Evolutionary conservation across 1,140 invertebrate genomes (phyloP), one percentile per base, ranked within the genome.

Genomic region (Cydia fagiglandana): DNA sequence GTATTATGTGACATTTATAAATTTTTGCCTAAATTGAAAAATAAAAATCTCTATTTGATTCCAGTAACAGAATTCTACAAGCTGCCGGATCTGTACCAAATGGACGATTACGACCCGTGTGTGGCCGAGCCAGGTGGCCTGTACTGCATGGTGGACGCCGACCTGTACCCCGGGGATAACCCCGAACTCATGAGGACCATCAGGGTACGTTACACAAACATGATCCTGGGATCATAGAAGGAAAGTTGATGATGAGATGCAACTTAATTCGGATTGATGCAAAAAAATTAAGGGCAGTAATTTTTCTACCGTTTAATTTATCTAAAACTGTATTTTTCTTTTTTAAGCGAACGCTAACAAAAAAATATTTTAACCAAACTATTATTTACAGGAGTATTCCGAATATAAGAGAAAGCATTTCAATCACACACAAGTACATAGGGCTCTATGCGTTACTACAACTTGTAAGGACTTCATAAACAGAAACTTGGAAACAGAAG

Each of bases 91-190:
- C 56, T 94, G 3, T 93, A 87, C 75, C 79, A 78, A 10, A 78
- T 94, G 76, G 94, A 94, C 38, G 90, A 94, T 75, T 94, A 93
- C 74, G 86, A 90, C 17, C 77, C 80, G 0, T 94, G 94, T 76
- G 77, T 94, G 75, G 6, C 82, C 38, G 10, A 80, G 6, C 68
- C 82, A 0, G 76, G 77, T 0, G 85, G 79, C 10, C 77, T 80
- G 4, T 94, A 94, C 79, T 94, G 94, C 76, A 64, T 94, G 45
- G 86, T 91, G 0, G 93, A 93, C 77, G 86, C 90, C 7, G 85
- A 93, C 24, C 86, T 94, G 2, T 78, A 83, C 75, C 75, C 86
- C 75, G 77, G 83, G 80, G 77, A 74, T 12, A 24, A 88, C 73
- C 76, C 92, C 74, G 64, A 79, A 1, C 81, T 94, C 0, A 94